Evolutionary conservation across 1,140 invertebrate genomes (phyloP).

Genomic region (Bombus pascuorum): DNA sequence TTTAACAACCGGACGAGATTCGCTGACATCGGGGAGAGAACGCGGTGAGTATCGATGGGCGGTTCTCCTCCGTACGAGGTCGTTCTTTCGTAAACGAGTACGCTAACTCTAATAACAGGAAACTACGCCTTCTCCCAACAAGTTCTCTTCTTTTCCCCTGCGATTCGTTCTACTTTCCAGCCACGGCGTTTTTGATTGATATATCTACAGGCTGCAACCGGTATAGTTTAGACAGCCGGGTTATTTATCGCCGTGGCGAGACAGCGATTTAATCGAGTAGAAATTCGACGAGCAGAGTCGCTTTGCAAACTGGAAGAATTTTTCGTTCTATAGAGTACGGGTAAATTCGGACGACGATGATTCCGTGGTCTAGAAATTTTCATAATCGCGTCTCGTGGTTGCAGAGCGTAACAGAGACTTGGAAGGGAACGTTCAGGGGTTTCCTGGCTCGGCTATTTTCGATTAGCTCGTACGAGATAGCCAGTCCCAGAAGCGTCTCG

Average conservation of each 20-base stretch:
- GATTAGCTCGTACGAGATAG: constrained; percentile 42
- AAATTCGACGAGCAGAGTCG: constrained; percentile 6
- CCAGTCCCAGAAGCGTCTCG: constrained; percentile 15
- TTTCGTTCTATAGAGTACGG: not conserved
- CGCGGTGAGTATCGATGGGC: too few relatives aligned
- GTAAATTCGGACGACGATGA: not conserved
- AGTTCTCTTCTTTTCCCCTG: not conserved
- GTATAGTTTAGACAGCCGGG: too few relatives aligned
- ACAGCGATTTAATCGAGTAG: constrained; percentile 1
- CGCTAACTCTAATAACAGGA: not conserved
- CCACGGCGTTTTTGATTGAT: too few relatives aligned
- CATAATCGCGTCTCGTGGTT: not conserved
- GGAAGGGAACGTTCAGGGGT: not conserved
- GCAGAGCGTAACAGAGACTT: too few relatives aligned
- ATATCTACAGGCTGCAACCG: too few relatives aligned
- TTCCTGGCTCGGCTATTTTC: constrained; percentile 49
- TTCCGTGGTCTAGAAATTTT: not conserved
- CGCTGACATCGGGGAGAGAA: not conserved
- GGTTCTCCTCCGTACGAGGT: too few relatives aligned
- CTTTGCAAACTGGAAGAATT: too few relatives aligned
- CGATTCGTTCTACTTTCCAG: constrained; percentile 26
- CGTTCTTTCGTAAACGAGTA: too few relatives aligned
- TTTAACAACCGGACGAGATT: constrained; percentile 15
- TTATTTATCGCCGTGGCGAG: too few relatives aligned
- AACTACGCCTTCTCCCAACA: not conserved